Evolutionary conservation across 2,888 invertebrate genomes (phyloP).

Genomic region (Sisyra nigra): DNA sequence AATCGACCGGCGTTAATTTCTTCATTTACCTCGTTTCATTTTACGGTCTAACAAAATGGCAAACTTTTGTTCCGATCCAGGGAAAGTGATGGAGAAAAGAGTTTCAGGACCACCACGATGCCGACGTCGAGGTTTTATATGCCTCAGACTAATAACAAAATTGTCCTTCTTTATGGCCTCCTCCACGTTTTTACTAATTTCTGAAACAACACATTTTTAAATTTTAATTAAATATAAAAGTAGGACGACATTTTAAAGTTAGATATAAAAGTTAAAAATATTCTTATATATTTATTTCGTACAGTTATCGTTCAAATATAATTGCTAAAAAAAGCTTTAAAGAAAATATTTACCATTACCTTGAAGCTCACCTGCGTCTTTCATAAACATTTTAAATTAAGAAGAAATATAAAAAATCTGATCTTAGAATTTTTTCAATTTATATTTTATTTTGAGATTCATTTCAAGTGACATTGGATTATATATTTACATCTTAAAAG

Average conservation of each 20-base stretch:
- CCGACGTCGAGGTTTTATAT: slow-evolving; percentile 32
- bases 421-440: background rate
- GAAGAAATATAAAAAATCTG: too few relatives aligned
- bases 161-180: slow-evolving; percentile 32
- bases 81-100: slow-evolving; percentile 36
- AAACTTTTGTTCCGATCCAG: slow-evolving; percentile 33
- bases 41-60: slow-evolving; percentile 35
- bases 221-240: slow-evolving; percentile 5
- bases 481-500: too few relatives aligned
- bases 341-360: too few relatives aligned
- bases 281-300: too few relatives aligned
- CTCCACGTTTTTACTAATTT: slow-evolving; percentile 30
- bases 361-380: too few relatives aligned
- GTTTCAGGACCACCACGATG: slow-evolving; percentile 30
- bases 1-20: background rate
- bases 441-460: background rate
- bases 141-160: slow-evolving; percentile 33
- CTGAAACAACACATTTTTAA: slow-evolving; percentile 27
- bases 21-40: slow-evolving; percentile 32
- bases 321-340: too few relatives aligned
- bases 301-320: too few relatives aligned
- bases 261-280: too few relatives aligned
- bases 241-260: background rate
- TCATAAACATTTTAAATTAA: too few relatives aligned
- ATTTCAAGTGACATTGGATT: background rate